Percentiles rank a stretch among this genome's conserved stretches.
Conservation (phyloP, 1,140 invertebrate species). For the Xylocopa sonorina region DNA sequence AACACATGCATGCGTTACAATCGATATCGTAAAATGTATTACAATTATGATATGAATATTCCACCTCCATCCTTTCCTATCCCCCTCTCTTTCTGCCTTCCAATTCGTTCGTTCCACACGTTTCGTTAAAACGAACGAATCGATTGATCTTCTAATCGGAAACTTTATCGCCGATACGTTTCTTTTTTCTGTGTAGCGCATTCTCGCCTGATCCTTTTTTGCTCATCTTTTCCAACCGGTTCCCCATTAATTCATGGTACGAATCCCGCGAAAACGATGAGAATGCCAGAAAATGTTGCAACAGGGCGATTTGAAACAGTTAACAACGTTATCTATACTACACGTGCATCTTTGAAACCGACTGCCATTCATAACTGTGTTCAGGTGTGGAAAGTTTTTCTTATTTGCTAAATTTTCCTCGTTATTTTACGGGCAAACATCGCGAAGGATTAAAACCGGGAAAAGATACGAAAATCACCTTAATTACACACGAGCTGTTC, state of each 20-base stretch:
- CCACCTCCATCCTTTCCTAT: neutral
- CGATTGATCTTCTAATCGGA: too few species aligned
- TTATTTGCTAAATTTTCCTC: neutral
- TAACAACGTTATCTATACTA: neutral
- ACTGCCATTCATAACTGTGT: neutral
- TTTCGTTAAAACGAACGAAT: too few species aligned
- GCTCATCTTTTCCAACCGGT: neutral
- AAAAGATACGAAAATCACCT: neutral
- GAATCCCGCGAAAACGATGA: neutral
- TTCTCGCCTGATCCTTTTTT: too few species aligned
- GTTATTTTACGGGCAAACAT: neutral
- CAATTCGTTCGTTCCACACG: too few species aligned
- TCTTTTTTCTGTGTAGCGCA: too few species aligned
- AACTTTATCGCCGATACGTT: too few species aligned
- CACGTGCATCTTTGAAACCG: neutral
- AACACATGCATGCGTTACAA: too few species aligned
- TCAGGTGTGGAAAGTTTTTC: neutral
- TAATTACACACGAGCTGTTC: neutral
- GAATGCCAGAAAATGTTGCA: neutral
- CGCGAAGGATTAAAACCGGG: neutral
- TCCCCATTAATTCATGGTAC: neutral
- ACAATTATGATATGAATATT: neutral
- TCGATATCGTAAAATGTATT: neutral
- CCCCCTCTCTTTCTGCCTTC: too few species aligned
- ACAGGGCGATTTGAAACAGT: too few species aligned